phyloP scores from a whole-genome alignment of 2,888 invertebrate species.

The Lepidochrysops patricia region DNA sequence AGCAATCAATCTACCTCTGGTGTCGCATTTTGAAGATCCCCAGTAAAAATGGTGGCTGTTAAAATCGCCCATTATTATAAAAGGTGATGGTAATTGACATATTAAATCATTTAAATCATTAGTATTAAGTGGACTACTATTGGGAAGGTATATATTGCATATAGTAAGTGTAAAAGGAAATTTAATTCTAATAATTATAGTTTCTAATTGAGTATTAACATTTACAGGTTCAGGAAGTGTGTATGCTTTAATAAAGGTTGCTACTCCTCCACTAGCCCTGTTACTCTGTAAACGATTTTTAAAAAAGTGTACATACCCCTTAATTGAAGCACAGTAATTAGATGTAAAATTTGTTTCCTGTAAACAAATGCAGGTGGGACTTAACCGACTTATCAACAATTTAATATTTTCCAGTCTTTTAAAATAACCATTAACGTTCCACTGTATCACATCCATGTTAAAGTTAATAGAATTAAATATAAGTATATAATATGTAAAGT shows the following conservation, averaged over 20 bases:
- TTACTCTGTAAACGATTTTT: too few species aligned
- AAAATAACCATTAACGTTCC: not conserved
- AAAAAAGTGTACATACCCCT: slow-evolving; percentile 9
- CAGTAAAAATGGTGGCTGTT: not conserved
- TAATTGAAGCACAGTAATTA: slow-evolving; percentile 14
- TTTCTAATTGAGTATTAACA: slow-evolving; percentile 13
- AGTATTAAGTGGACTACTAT: too few species aligned
- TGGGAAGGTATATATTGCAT: slow-evolving; percentile 19
- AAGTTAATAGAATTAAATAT: too few species aligned
- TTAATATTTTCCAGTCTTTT: not conserved
- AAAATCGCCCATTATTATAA: too few species aligned
- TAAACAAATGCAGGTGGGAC: not conserved
- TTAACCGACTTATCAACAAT: not conserved
- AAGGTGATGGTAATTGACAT: not conserved
- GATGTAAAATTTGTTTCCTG: slow-evolving; percentile 14
- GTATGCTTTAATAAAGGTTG: slow-evolving; percentile 1
- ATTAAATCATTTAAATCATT: too few species aligned
- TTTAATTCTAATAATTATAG: slow-evolving; percentile 15
- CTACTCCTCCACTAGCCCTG: slow-evolving; percentile 14
- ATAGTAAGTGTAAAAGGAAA: slow-evolving; percentile 18
- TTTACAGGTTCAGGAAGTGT: not conserved
- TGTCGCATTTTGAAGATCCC: not conserved
- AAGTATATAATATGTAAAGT: too few species aligned
- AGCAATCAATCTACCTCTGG: not conserved
- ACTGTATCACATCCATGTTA: not conserved